Evolutionary conservation across 1,140 invertebrate species (phyloP), one percentile per base, ranked within the genome.

Genomic region (Pseudomyrmex flavicornis): DNA sequence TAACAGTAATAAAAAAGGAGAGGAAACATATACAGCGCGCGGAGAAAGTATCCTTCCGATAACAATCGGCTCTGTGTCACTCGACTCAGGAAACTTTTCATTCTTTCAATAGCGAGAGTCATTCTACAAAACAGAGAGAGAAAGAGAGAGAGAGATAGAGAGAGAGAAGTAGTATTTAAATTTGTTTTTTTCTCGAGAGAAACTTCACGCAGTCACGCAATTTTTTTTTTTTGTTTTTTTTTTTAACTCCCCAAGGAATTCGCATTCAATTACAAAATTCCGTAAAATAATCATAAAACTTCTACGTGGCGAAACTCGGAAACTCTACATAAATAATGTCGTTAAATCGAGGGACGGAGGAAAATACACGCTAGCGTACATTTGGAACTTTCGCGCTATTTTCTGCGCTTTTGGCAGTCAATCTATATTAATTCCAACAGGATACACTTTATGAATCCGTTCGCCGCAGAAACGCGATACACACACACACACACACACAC

Each of bases 391-490:
- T 52, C 48, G 13, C 22, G 52, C 52, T 26, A 26, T 5, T 56
- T 72, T 82, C 70, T 72, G 10, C 22, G 26, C 12, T 68, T 62
- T 26, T 20, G 63, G 65, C 59, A 35, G 48, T 79, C 22, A 59
- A 17, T 52, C 22, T 46, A 54, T 17, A 69, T 84, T 84, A 84
- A 84, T 84, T 84, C 65, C 48, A 35, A 44, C 59, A 48, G 22
- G 17, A 61, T 52, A 59, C 56, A 54, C 65, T 84, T 84, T 77
- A 69, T 50, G 58, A 84, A 48, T 56, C 74, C 10, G 48, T 48
- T 61, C 61, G 26, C 12, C 48, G 20, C 46, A 46, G 12, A 62
- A 26, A 35, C 69, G 44, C 52, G 12, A 44, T 54, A 76, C 26
- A 76, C 35, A 35, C 35, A 35, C 35, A 35, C 35, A 35, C 5